Evolutionary conservation across 2,888 invertebrate genomes (phyloP), one percentile per base, ranked within the genome.

Genomic region (Drosophila siamana): DNA sequence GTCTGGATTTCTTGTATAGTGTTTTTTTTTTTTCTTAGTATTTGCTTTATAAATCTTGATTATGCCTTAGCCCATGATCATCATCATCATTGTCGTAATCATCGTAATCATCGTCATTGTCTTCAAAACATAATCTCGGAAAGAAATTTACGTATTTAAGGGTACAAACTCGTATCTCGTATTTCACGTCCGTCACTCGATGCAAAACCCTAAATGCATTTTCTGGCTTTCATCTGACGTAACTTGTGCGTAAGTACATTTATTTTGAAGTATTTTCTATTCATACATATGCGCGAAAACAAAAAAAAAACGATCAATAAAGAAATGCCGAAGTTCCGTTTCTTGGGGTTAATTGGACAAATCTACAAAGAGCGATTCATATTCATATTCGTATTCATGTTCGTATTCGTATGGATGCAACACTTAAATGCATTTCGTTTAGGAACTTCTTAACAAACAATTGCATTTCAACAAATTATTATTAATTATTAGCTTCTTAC

Each of bases 401-500:
- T 33, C n/a, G 22, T 54, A 44, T 67, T 33, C 30, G 19, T 19
- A 50, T 60, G 33, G n/a, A 48, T 73, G 51, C 47, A 69, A 72
- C 57, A 68, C 65, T 69, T 80, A 80, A 80, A 80, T 82, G 82
- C 75, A 71, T 67, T 59, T 74, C 48, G 68, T 69, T 78, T 84
- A 84, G 83, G 84, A 83, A 84, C 84, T 86, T 83, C 80, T 73
- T 70, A 85, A 78, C 74, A 82, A 71, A 75, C 74, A 80, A 68
- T 74, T 62, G 60, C 63, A 66, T 69, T 54, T 54, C 28, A 78
- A 69, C 78, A 75, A 61, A 74, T 59, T 54, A 68, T 59, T 54
- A 68, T 62, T 74, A 44, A 40, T 48, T 26, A 52, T 38, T 59
- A 62, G 47, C 26, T 54, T 41, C 61, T 77, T 77, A 76, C 30